These are phyloP conservation scores for Molossus molossus DNA, from an alignment of 2,797 vertebrate species.

Conservation along the genomic window DNA sequence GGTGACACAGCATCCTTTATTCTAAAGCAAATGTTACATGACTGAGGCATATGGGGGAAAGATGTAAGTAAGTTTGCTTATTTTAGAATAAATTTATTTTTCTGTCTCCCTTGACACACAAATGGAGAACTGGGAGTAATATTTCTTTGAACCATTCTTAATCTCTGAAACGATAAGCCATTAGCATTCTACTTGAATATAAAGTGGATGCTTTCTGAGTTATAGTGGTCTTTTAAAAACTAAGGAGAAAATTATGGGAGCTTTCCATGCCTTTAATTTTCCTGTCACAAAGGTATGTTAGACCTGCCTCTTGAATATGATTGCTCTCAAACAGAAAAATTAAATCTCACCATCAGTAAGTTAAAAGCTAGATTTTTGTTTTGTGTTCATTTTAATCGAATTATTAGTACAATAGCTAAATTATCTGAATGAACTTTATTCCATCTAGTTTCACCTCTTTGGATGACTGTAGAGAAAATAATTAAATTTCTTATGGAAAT, in stretches of 20 bases:
- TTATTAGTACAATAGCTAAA: slow-evolving; percentile 85
- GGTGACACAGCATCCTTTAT: slow-evolving; percentile 62
- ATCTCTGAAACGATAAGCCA: slow-evolving; percentile 82
- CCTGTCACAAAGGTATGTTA: slow-evolving; percentile 86
- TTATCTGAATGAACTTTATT: slow-evolving; percentile 82
- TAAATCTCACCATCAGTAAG: slow-evolving; percentile 83
- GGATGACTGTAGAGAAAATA: slow-evolving; percentile 83
- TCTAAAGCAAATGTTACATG: slow-evolving; percentile 72
- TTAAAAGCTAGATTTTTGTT: slow-evolving; percentile 81
- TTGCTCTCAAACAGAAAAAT: slow-evolving; percentile 84
- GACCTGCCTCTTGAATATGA: slow-evolving; percentile 84
- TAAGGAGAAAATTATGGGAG: slow-evolving; percentile 84
- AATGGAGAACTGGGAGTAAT: slow-evolving; percentile 78
- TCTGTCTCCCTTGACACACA: slow-evolving; percentile 77
- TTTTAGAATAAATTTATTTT: slow-evolving; percentile 85
- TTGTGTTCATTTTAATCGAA: slow-evolving; percentile 86
- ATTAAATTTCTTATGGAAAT: slow-evolving; percentile 82
- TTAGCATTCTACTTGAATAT: slow-evolving; percentile 82
- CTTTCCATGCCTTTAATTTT: slow-evolving; percentile 89
- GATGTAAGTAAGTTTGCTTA: slow-evolving; percentile 80
- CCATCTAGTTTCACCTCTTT: slow-evolving; percentile 74
- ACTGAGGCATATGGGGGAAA: slow-evolving; percentile 75
- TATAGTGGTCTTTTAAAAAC: slow-evolving; percentile 86
- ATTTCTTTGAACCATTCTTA: slow-evolving; percentile 83
- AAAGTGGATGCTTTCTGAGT: slow-evolving; percentile 85